Evolutionary conservation across 2,113 vertebrate genomes (phyloP).

Genomic region (Prionailurus viverrinus): DNA sequence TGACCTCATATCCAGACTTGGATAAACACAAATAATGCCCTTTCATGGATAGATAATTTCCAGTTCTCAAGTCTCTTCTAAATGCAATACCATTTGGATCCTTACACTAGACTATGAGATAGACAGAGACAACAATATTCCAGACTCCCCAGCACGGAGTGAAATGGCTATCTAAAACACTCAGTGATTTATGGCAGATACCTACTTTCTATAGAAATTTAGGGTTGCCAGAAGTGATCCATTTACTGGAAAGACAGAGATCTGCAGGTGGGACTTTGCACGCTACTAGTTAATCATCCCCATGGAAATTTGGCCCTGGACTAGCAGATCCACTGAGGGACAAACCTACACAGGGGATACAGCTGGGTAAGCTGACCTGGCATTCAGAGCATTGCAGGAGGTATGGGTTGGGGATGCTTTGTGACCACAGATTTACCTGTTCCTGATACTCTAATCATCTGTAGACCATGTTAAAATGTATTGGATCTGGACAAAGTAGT

Average conservation of each 20-base stretch:
- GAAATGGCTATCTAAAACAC: background rate
- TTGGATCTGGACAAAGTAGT: background rate
- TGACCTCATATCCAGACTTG: background rate
- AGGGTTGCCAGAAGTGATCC: background rate
- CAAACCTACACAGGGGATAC: background rate
- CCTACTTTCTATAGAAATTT: background rate
- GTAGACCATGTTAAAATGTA: background rate
- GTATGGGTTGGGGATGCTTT: background rate
- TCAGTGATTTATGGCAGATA: background rate
- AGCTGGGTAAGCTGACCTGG: background rate
- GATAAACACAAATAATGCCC: background rate
- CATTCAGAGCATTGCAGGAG: background rate
- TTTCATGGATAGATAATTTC: background rate
- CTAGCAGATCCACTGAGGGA: background rate
- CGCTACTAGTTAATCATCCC: background rate
- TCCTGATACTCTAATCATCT: background rate
- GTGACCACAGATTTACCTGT: background rate
- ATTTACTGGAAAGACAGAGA: background rate
- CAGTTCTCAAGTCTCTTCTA: background rate
- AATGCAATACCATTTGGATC: background rate
- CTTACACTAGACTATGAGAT: background rate
- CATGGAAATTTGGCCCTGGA: background rate
- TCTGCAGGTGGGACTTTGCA: background rate
- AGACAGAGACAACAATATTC: background rate
- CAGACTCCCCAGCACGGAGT: background rate